Conservation (phyloP, 2,888 invertebrate species). For the Tribolium freemani region DNA sequence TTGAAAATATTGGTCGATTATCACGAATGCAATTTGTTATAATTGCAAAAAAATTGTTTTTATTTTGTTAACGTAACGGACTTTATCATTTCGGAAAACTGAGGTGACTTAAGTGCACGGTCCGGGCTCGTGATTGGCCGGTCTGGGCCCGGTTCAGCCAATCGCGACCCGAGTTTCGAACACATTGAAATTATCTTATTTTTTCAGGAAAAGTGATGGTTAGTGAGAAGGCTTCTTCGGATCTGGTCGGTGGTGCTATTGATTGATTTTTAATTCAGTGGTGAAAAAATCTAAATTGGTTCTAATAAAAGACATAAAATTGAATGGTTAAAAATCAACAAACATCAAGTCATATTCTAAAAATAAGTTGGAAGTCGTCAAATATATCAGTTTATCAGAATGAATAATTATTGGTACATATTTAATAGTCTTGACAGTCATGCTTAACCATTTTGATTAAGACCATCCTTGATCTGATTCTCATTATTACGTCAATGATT, state of each 20-base stretch:
- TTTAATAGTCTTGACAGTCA: constrained; percentile 40
- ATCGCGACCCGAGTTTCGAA: neutral
- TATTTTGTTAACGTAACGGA: neutral
- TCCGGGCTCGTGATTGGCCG: neutral
- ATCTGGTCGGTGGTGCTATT: neutral
- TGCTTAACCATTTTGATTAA: constrained; percentile 47
- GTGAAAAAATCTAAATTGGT: neutral
- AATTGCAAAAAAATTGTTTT: neutral
- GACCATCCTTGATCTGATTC: constrained; percentile 52
- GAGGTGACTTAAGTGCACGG: neutral
- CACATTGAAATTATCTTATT: neutral
- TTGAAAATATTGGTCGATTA: neutral
- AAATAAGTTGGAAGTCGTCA: constrained; percentile 50
- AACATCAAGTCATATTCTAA: constrained; percentile 56
- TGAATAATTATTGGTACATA: constrained; percentile 45
- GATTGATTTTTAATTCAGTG: neutral
- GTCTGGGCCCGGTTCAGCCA: neutral
- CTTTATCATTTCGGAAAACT: neutral
- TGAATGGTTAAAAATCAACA: constrained; percentile 47
- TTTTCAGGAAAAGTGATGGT: neutral
- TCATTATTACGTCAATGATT: constrained; percentile 53
- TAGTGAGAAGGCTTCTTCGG: neutral
- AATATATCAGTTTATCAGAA: constrained; percentile 42
- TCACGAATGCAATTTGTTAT: constrained; percentile 2
- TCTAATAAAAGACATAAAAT: neutral